Conservation (phyloP, 2,797 vertebrate genomes). For the Crotalus adamanteus region DNA sequence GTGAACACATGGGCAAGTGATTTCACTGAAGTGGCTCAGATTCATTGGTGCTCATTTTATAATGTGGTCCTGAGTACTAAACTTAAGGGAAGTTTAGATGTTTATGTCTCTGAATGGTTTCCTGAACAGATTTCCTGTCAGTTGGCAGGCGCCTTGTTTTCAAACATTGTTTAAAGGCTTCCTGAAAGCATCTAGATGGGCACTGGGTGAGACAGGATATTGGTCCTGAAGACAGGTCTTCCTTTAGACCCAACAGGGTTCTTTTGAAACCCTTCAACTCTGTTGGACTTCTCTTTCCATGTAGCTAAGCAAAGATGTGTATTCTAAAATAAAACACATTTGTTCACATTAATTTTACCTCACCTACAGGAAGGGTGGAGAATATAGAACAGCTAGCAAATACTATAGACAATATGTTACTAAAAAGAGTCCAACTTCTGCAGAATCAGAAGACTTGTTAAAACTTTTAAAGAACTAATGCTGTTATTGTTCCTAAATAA, state of each 20-base stretch:
- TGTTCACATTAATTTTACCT: not conserved
- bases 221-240: not conserved
- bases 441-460: not conserved
- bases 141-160: not conserved
- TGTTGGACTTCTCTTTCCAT: not conserved
- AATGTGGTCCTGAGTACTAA: not conserved
- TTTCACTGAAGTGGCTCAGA: not conserved
- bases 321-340: not conserved
- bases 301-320: not conserved
- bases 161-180: not conserved
- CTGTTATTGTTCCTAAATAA: not conserved
- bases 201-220: not conserved
- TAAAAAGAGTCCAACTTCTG: not conserved
- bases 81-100: not conserved
- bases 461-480: not conserved
- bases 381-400: not conserved
- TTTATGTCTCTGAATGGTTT: not conserved
- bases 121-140: slow-evolving; percentile 14
- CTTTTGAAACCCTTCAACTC: not conserved
- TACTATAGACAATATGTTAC: not conserved
- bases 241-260: not conserved
- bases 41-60: not conserved
- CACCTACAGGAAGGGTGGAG: not conserved
- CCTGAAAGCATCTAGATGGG: not conserved
- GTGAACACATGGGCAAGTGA: not conserved